Evolutionary conservation across 2,888 invertebrate genomes (phyloP).

Genomic region (Selenia dentaria): DNA sequence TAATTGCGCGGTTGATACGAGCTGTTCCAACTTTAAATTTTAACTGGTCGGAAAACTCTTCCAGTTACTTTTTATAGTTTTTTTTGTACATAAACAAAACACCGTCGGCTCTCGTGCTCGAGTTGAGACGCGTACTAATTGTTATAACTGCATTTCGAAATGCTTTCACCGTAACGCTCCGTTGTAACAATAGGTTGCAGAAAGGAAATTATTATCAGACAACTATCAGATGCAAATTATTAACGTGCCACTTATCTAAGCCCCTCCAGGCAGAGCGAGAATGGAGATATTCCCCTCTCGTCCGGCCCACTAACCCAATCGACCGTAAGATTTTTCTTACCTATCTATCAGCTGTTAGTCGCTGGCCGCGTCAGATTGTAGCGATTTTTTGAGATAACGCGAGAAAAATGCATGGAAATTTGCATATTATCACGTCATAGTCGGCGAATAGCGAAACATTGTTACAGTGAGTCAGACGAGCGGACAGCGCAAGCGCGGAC

Average conservation of each 20-base stretch:
- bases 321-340: conserved; percentile 59
- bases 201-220: conserved; percentile 70
- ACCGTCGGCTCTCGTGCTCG: conserved; percentile 4
- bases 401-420: conserved; percentile 64
- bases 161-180: conserved; percentile 58
- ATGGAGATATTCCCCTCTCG: conserved; percentile 47
- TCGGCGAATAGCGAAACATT: conserved; percentile 39
- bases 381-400: conserved; percentile 33
- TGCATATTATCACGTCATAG: conserved; percentile 62
- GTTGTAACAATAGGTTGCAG: conserved; percentile 55
- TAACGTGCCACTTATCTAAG: conserved; percentile 69
- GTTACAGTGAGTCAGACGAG: conserved; percentile 57
- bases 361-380: conserved; percentile 40
- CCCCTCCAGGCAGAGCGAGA: conserved; percentile 67
- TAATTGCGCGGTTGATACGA: conserved; percentile 46
- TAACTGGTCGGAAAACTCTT: conserved; percentile 8
- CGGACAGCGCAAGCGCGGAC: conserved; percentile 60
- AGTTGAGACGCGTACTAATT: conserved; percentile 19
- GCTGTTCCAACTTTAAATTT: conserved; percentile 23
- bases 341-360: conserved; percentile 45
- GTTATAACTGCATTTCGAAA: conserved; percentile 34
- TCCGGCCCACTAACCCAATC: conserved; percentile 73
- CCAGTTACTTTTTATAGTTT: background rate
- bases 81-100: conserved; percentile 10
- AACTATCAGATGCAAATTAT: conserved; percentile 74